Conservation (phyloP, 2,113 vertebrate genomes). For the Oenanthe melanoleuca region DNA sequence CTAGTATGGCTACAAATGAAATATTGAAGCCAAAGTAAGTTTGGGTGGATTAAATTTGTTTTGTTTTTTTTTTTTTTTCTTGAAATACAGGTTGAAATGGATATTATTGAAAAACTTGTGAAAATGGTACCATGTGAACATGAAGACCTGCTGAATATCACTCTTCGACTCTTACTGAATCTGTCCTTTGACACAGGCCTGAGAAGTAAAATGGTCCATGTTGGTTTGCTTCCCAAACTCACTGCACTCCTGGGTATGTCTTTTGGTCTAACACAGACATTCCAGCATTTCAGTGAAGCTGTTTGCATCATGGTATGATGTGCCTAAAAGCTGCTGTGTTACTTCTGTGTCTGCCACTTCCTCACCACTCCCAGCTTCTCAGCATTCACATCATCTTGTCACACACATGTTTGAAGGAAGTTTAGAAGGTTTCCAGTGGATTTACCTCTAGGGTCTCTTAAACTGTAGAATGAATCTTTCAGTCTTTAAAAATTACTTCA, state of each 20-base stretch:
- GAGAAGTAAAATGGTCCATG: constrained; percentile 91
- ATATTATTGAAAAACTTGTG: constrained; percentile 87
- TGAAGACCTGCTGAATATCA: constrained; percentile 86
- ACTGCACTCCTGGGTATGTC: constrained; percentile 85
- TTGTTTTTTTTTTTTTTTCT: neutral
- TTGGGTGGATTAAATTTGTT: neutral
- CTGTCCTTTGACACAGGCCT: constrained; percentile 91
- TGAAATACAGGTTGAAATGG: constrained; percentile 84
- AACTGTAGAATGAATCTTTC: neutral
- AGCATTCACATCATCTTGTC: neutral
- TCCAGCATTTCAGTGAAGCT: neutral
- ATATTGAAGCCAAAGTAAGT: neutral
- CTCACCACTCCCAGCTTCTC: neutral
- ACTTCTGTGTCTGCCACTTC: neutral
- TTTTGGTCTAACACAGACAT: neutral
- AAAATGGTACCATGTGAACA: constrained; percentile 89
- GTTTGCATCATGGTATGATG: neutral
- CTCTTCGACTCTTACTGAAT: constrained; percentile 87
- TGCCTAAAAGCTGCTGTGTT: neutral
- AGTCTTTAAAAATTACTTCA: neutral
- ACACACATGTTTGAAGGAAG: neutral
- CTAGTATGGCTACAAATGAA: neutral
- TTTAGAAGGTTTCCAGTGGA: neutral
- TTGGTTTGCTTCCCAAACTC: constrained; percentile 89
- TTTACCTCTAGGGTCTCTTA: neutral